These are phyloP conservation scores for Myripristis jacobus DNA, from an alignment of 2,797 vertebrate genomes.

Conservation along the genomic window DNA sequence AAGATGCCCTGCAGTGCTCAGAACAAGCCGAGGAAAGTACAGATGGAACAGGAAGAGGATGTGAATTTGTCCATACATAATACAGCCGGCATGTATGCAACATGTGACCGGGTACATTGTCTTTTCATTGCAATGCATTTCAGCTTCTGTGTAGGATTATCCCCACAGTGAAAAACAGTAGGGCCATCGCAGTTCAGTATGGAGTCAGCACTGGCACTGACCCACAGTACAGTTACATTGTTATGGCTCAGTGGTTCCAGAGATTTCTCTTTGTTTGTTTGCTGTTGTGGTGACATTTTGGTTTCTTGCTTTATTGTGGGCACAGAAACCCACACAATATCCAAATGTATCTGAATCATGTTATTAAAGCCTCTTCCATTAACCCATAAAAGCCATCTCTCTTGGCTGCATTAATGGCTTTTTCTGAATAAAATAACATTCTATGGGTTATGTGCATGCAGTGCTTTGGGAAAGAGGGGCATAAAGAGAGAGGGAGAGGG, in stretches of 20 bases:
- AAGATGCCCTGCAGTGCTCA: slow-evolving; percentile 22
- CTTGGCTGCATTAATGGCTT: slow-evolving; percentile 23
- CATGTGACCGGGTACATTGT: background rate
- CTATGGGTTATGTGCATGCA: background rate
- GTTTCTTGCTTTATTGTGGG: slow-evolving; percentile 19
- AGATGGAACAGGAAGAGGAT: background rate
- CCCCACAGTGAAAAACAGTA: background rate
- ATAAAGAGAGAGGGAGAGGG: background rate
- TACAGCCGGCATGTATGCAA: background rate
- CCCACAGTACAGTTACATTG: background rate
- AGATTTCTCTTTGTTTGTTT: slow-evolving; percentile 41
- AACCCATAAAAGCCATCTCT: slow-evolving; percentile 7
- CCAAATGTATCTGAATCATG: slow-evolving; percentile 16
- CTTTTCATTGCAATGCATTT: background rate
- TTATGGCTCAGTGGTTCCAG: slow-evolving; percentile 17
- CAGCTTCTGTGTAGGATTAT: background rate
- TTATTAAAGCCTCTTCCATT: too few species aligned
- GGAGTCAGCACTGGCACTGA: slow-evolving; percentile 10
- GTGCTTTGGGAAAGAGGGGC: slow-evolving; percentile 2
- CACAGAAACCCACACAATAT: slow-evolving; percentile 24
- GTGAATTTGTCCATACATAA: background rate
- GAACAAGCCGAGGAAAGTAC: background rate
- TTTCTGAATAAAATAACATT: slow-evolving; percentile 20
- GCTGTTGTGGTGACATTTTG: slow-evolving; percentile 24
- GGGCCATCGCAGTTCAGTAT: background rate